These are phyloP conservation scores for Cephus runcator DNA, from an alignment of 2,888 invertebrate species.

Conservation along the genomic window DNA sequence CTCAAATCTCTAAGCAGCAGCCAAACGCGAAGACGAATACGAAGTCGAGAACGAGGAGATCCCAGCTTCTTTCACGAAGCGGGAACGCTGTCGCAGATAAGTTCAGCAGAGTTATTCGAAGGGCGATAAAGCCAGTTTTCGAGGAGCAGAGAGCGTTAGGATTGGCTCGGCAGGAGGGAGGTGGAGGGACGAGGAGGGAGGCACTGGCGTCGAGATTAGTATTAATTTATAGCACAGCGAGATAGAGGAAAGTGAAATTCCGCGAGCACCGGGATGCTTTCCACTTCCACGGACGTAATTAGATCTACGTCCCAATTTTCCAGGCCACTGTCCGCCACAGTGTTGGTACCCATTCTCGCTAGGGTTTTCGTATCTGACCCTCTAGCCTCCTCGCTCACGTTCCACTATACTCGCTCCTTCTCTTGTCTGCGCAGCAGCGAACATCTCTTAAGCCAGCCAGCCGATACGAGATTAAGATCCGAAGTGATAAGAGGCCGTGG, in stretches of 20 bases:
- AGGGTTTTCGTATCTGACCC: not conserved
- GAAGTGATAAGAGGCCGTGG: constrained; percentile 16
- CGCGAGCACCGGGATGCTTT: constrained; percentile 13
- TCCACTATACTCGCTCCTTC: not conserved
- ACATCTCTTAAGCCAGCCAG: not conserved
- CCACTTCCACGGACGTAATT: constrained; percentile 20
- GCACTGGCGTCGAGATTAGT: constrained; percentile 41
- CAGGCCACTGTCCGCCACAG: constrained; percentile 13
- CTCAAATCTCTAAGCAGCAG: not conserved
- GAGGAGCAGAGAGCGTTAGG: not conserved
- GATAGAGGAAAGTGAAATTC: constrained; percentile 37
- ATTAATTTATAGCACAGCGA: constrained; percentile 48
- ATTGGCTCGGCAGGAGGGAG: constrained; percentile 15
- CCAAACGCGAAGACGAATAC: no score
- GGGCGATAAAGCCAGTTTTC: constrained; percentile 45
- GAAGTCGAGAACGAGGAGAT: constrained; percentile 1
- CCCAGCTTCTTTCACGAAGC: constrained; percentile 5
- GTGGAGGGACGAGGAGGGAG: constrained; percentile 19
- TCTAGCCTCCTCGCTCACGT: not conserved
- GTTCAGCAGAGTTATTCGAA: constrained; percentile 41
- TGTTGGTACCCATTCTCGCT: not conserved
- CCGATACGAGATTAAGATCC: constrained; percentile 19
- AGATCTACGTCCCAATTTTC: constrained; percentile 24
- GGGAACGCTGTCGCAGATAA: constrained; percentile 12
- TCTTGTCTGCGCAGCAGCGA: constrained; percentile 3